Base-by-base conservation (phyloP, 2,113 vertebrate species). In the Oryzias celebensis region DNA sequence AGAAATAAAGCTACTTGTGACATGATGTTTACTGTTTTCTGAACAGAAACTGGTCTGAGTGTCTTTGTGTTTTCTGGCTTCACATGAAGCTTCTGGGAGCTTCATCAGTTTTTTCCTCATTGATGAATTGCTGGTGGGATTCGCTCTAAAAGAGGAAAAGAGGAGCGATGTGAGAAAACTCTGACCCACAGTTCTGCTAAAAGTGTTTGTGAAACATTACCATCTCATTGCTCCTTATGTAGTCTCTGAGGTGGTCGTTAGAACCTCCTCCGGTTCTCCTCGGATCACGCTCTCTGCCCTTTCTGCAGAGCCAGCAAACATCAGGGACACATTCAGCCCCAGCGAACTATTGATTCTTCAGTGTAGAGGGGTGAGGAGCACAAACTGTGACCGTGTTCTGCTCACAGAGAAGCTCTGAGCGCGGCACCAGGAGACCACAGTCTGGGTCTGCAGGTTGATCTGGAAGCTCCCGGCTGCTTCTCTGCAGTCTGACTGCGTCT, bases 241-340 rank as follows among this genome's bases (percentile, higher is more conserved):
- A 73, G 77, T 77, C 86, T 86, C 83, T n/a, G 63, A 85, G 85
- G 85, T 72, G 68, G 84, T 90, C 62, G 65, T 87, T 89, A 86
- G 73, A 75, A 79, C 71, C 75, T 81, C 62, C 63, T 53, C n/a
- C 5, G 56, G 16, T 63, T 58, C 52, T 13, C 31, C 77, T 75
- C 67, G 68, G 52, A 57, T 62, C 58, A 80, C 44, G 69, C 23
- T 79, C 77, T 48, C 58, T 58, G 58, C 53, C 65, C 65, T 72
- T 59, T 69, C 53, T 65, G 62, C 36, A 22, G 49, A 60, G 66
- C 61, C 71, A 67, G 84, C 78, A 84, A 85, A 84, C 84, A 87
- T 74, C 44, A 62, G 75, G 79, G 82, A 87, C 56, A 51, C 59
- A 65, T 78, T 51, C 83, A 36, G 59, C 78, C 81, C 64, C 48